Percentiles rank a stretch among this genome's conserved stretches.
phyloP scores from a whole-genome alignment of 92 coral and sea anemone species.

The Isaurus tuberculatus region DNA sequence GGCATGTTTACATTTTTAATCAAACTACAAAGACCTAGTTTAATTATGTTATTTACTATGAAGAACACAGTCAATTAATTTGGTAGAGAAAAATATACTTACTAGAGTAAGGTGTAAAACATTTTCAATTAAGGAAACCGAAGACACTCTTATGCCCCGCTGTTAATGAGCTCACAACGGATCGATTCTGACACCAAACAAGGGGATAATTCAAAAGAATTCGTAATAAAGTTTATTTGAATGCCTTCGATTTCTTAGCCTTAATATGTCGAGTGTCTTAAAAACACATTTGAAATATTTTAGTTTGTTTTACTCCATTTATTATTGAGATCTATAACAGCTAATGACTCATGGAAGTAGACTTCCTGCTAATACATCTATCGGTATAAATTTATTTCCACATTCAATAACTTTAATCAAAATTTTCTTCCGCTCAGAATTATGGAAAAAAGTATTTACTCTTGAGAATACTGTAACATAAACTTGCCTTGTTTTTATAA shows the following conservation, averaged over 20 bases:
- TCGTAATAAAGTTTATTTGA: conserved; percentile 46
- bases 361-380: conserved; percentile 3
- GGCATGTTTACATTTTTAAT: conserved; percentile 81
- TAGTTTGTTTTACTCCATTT: conserved; percentile 22
- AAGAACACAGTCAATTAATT: conserved; percentile 79
- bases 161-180: conserved; percentile 43
- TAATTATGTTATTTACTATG: conserved; percentile 85
- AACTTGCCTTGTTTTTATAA: conserved; percentile 33
- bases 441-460: conserved; percentile 19
- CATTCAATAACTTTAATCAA: conserved; percentile 9
- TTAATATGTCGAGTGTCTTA: neutral
- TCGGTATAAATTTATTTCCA: conserved; percentile 20
- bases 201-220: conserved; percentile 34
- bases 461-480: conserved; percentile 30
- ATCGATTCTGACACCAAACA: conserved; percentile 35
- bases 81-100: conserved; percentile 60
- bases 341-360: conserved; percentile 37
- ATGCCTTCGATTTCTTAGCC: conserved; percentile 39
- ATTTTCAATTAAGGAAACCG: conserved; percentile 74
- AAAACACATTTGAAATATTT: neutral
- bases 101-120: conserved; percentile 67
- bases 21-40: conserved; percentile 74
- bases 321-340: conserved; percentile 21
- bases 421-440: conserved; percentile 29
- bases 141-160: conserved; percentile 66